Evolutionary conservation across 2,888 invertebrate genomes (phyloP), one percentile per base, ranked within the genome.

Genomic region (Crepidodera aurea): DNA sequence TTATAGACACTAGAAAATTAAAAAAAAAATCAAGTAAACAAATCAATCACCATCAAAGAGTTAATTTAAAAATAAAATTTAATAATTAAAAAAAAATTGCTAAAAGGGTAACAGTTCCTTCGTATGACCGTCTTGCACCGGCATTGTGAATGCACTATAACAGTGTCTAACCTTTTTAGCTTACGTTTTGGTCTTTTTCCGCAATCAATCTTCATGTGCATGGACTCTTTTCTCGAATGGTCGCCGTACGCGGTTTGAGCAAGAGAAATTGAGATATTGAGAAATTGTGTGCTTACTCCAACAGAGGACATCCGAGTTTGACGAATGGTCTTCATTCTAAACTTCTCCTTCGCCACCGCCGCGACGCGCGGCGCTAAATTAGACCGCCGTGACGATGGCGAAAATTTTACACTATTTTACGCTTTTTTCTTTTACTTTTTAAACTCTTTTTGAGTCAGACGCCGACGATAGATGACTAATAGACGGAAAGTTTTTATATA

Each of bases 201-300:
- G 66, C 63, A 66, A 71, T 71, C 71, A 71, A 71, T 71, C 71
- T 71, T 71, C 71, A 69, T 69, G 64, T 69, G 67, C 65, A 66
- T 64, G 56, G 61, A 60, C 48, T 67, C 61, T 60, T 66, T 66
- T 64, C 65, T 61, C 65, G 62, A 70, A 66, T 19, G 66, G 54
- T 59, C 44, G 44, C 25, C 22, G 44, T 44, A 6, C 22, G 44
- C 44, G 59, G 65, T 60, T 58, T 70, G 67, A 69, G 71, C 65
- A 69, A 68, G 71, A 68, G 68, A 71, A 71, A 70, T 70, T 62
- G 67, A 34, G 56, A 56, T 56, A 56, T 56, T 56, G 56, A 56
- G 56, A 56, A 56, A 56, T 56, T 56, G 56, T 46, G 46, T 29
- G 44, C 44, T 39, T 46, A 15, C 46, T 44, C 46, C 15, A 34